phyloP scores from a whole-genome alignment of 2,113 vertebrate species.

The Promerops cafer region DNA sequence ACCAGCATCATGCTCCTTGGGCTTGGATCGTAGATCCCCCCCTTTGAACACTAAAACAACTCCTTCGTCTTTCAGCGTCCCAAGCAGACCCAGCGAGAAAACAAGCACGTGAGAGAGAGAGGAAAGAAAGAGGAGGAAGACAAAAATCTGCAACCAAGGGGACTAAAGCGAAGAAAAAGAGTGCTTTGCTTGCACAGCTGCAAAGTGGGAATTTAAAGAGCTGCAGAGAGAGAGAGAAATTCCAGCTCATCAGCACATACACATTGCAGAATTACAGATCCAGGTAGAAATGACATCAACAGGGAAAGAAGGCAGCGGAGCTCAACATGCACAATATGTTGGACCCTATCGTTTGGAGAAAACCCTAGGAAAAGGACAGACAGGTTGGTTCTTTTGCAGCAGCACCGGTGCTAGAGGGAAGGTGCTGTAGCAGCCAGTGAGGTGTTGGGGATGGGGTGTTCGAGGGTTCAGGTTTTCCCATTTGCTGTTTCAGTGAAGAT shows the following conservation, averaged over 20 bases:
- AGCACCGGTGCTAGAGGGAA: constrained; percentile 24
- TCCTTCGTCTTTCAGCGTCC: constrained; percentile 20
- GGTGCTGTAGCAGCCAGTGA: constrained; percentile 43
- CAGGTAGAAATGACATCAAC: constrained; percentile 91
- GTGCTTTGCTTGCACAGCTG: constrained; percentile 61
- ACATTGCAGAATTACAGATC: constrained; percentile 59
- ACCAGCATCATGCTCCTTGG: constrained; percentile 66
- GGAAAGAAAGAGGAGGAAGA: constrained; percentile 33
- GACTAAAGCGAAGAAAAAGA: constrained; percentile 49
- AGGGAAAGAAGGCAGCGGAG: constrained; percentile 94
- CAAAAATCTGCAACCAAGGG: constrained; percentile 54
- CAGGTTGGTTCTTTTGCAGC: constrained; percentile 85
- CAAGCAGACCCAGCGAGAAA: constrained; percentile 22
- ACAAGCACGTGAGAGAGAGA: neutral
- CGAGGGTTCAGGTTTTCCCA: neutral
- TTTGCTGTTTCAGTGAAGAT: neutral
- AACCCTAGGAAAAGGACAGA: constrained; percentile 99
- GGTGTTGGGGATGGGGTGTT: constrained; percentile 28
- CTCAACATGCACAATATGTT: constrained; percentile 98
- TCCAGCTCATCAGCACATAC: constrained; percentile 64
- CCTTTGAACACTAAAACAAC: constrained; percentile 1
- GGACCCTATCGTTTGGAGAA: constrained; percentile 99
- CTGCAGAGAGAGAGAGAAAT: constrained; percentile 52
- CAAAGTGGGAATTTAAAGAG: constrained; percentile 65
- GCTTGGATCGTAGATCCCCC: constrained; percentile 53